Base-by-base conservation (phyloP, 92 coral and sea anemone species). In the Palythoa grandiflora region DNA sequence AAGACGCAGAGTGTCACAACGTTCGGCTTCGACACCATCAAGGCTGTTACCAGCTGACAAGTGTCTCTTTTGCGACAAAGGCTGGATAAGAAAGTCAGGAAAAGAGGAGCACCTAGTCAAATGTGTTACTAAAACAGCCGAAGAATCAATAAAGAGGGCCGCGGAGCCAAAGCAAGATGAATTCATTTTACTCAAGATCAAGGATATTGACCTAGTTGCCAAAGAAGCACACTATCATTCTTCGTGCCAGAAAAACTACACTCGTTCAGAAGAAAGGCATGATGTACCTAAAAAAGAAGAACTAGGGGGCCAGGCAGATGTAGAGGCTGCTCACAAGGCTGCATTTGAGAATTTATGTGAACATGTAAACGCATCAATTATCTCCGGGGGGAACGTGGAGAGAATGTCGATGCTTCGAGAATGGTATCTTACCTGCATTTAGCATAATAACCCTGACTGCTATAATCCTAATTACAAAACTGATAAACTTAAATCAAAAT, bases 171-270 rank as follows among this genome's bases (percentile, higher is more conserved):
- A 52, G 12, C 7, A 52, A 6, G 55, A 52, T 11, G 55, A 52
- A 52, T 28, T 28, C 28, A 28, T 28, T 28, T 28, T 28, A 28
- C 28, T 28, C 71, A 87, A 78, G 86, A 15, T 87, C 12, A 13
- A 38, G 40, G 84, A 38, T 1, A 40, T 74, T 5, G 83, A 86
- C 4, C 83, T 55, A 86, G 90, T 63, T 6, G 90, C 84, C 5
- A 57, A 68, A 66, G 90, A 87, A 51, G 90, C 86, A 19, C 89
- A 75, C 17, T 87, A 87, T 76, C 85, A 87, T 61, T 28, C 68
- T 28, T 74, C 83, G 12, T 77, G 84, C 52, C 74, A 76, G 14
- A 75, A 59, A 76, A 39, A 60, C 15, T 87, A 77, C 76, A 87
- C 89, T 76, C 83, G 89, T 39, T 36, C 89, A 83, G 28, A 28